Evolutionary conservation across 2,797 vertebrate species (phyloP).

Genomic region (Aulostomus chinensis): DNA sequence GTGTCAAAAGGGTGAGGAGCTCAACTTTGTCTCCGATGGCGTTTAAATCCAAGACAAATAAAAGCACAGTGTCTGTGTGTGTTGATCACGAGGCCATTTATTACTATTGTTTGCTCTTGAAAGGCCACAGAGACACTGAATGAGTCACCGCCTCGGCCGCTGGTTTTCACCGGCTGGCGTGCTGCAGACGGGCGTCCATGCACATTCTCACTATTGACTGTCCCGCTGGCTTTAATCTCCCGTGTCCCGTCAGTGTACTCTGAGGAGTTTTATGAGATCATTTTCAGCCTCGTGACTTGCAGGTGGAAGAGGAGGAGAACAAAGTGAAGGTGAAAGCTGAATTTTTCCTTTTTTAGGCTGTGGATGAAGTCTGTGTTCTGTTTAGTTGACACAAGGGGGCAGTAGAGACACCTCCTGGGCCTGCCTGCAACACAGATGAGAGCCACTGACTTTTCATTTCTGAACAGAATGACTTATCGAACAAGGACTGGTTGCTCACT

Average conservation of each 20-base stretch:
- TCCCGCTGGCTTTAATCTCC: slow-evolving; percentile 77
- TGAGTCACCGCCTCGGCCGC: slow-evolving; percentile 39
- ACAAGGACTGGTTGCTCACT: too few species aligned
- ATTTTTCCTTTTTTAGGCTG: background rate
- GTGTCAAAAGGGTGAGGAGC: slow-evolving; percentile 42
- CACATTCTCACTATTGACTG: slow-evolving; percentile 86
- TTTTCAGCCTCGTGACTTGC: too few species aligned
- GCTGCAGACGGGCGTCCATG: slow-evolving; percentile 65
- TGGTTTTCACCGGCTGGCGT: slow-evolving; percentile 72
- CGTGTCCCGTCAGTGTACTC: slow-evolving; percentile 47
- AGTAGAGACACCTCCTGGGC: slow-evolving; percentile 6
- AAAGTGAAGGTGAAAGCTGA: background rate
- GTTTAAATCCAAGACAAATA: slow-evolving; percentile 71
- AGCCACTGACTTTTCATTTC: too few species aligned
- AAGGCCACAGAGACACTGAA: slow-evolving; percentile 58
- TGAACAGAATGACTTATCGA: too few species aligned
- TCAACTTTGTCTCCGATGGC: slow-evolving; percentile 64
- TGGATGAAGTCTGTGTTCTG: background rate
- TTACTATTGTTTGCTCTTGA: slow-evolving; percentile 87
- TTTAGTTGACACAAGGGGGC: slow-evolving; percentile 68
- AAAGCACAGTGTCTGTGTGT: slow-evolving; percentile 25
- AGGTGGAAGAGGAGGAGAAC: slow-evolving; percentile 1
- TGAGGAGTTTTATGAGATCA: slow-evolving; percentile 36
- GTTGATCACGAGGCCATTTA: slow-evolving; percentile 66
- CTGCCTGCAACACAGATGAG: too few species aligned